Evolutionary conservation across 2,888 invertebrate genomes (phyloP), one percentile per base, ranked within the genome.

Genomic region (Cryptocheilus praepositus): DNA sequence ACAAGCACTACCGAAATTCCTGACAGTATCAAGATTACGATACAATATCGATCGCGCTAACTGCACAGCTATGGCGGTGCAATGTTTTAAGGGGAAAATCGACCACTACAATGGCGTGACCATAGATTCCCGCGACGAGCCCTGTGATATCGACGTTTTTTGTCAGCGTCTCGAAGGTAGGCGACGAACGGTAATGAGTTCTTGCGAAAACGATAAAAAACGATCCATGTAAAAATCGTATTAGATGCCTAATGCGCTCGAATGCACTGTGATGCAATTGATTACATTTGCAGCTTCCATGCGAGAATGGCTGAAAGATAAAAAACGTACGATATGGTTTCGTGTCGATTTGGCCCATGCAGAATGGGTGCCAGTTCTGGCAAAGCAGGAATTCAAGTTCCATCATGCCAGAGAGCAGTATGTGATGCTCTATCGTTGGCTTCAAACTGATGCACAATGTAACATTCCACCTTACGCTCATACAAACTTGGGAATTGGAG

Each of bases 401-500:
- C 97, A 98, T 87, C 96, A 97, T 89, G 95, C 97, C 0, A 92
- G 93, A 82, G 91, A 93, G 61, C 92, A 93, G 43, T 94, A 92
- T 87, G 94, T 96, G 0, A 94, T 93, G 91, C 92, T 98, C 91
- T 94, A 92, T 80, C 92, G 92, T 85, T 97, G 97, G 96, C 89
- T 98, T 67, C 93, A 94, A 0, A 89, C 89, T 8, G 86, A 92
- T 66, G 90, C 91, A 83, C 86, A 89, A 19, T 90, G 89, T 63
- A 94, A 94, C 82, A 90, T 96, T 71, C 96, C 96, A 25, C 91
- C 91, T n/a, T 94, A 93, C 80, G 94, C 95, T 0, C 96, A 96
- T 85, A 96, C 96, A 7, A 90, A 93, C 89, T 83, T 94, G 16
- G 97, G 98, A 54, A 95, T 96, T 5, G 98, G 96, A 43, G 96